Conservation (phyloP, 2,113 vertebrate genomes). For the Fregetta grallaria region DNA sequence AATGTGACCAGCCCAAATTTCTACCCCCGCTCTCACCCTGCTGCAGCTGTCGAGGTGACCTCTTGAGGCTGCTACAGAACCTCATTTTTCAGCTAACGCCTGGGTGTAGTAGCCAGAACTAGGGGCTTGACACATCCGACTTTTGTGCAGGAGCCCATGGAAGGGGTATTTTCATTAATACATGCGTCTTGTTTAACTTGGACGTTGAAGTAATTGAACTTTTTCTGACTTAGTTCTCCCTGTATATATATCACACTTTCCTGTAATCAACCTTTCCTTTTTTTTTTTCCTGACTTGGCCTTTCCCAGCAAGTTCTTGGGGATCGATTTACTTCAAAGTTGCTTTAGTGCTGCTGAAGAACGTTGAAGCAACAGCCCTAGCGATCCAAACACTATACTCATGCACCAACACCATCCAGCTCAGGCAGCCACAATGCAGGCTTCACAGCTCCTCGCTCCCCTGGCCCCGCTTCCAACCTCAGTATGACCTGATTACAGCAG, state of each 20-base stretch:
- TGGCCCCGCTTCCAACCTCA: neutral
- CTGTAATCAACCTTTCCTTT: conserved; percentile 11
- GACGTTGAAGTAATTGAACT: neutral
- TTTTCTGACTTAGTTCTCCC: neutral
- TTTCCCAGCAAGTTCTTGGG: neutral
- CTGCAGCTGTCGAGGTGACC: neutral
- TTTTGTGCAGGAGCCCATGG: neutral
- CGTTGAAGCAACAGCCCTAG: neutral
- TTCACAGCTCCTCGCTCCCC: neutral
- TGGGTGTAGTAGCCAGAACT: neutral
- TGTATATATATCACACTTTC: neutral
- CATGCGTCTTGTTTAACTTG: conserved; percentile 28
- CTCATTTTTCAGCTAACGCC: neutral
- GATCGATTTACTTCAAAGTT: neutral
- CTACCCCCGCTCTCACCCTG: neutral
- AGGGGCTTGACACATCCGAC: neutral
- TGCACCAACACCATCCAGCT: neutral
- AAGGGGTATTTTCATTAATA: neutral
- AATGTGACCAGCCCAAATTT: accelerated
- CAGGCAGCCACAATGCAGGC: accelerated
- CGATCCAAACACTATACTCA: neutral
- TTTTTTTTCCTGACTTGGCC: neutral
- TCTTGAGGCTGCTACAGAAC: neutral
- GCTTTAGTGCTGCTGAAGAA: neutral
- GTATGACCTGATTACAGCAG: neutral